These are phyloP conservation scores for Drosophila parabipectinata DNA, from an alignment of 1,140 invertebrate genomes.

Conservation along the genomic window DNA sequence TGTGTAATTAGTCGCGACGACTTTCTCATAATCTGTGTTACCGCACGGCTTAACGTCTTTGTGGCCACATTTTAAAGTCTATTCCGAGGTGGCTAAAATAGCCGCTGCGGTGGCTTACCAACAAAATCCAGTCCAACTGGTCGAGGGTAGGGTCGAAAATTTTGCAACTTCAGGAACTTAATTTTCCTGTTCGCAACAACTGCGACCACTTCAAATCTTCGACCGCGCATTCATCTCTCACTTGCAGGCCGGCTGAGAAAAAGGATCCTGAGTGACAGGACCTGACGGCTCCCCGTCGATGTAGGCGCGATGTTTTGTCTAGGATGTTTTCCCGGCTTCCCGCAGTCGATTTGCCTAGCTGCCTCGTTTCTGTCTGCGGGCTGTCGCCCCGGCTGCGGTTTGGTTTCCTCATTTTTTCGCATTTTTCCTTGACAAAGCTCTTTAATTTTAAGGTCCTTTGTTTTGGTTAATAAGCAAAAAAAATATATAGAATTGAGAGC, in stretches of 20 bases:
- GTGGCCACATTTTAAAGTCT: slow-evolving; percentile 71
- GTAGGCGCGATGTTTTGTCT: slow-evolving; percentile 43
- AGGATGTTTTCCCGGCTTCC: slow-evolving; percentile 4
- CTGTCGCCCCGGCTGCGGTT: slow-evolving; percentile 43
- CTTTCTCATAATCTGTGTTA: slow-evolving; percentile 24
- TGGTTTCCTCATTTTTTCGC: not conserved
- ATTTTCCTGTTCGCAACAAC: slow-evolving; percentile 47
- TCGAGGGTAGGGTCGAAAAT: slow-evolving; percentile 9
- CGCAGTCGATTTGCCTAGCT: slow-evolving; percentile 1
- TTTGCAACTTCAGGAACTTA: slow-evolving; percentile 30
- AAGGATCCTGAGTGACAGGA: slow-evolving; percentile 43
- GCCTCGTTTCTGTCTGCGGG: not conserved
- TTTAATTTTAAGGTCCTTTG: slow-evolving; percentile 26
- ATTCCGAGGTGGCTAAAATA: slow-evolving; percentile 52
- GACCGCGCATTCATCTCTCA: slow-evolving; percentile 49
- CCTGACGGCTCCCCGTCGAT: slow-evolving; percentile 33
- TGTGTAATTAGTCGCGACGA: slow-evolving; percentile 63
- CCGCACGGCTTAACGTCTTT: slow-evolving; percentile 29
- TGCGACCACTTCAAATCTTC: slow-evolving; percentile 53
- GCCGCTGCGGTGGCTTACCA: slow-evolving; percentile 31
- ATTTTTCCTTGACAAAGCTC: slow-evolving; percentile 4
- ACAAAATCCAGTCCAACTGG: slow-evolving; percentile 43
- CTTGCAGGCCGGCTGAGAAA: slow-evolving; percentile 32
- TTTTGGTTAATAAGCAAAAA: not conserved
- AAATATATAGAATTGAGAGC: not conserved